Evolutionary conservation across 2,113 vertebrate genomes (phyloP).

Genomic region (Megalops atlanticus): DNA sequence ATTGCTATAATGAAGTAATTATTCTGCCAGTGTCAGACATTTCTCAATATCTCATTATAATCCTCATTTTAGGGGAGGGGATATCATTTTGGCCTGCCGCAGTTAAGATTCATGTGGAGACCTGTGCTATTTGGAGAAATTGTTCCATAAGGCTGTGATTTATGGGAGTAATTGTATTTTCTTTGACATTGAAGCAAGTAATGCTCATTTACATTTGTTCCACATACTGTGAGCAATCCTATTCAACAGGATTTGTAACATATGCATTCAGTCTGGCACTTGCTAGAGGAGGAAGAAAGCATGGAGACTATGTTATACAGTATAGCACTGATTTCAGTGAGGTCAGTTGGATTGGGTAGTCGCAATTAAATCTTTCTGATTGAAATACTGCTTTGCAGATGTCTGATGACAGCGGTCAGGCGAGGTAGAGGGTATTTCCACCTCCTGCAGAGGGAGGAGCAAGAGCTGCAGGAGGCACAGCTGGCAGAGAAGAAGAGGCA

Average conservation of each 20-base stretch:
- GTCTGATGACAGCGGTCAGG: slow-evolving; percentile 63
- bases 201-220: background rate
- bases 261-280: background rate
- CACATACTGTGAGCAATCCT: background rate
- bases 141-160: background rate
- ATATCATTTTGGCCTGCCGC: slow-evolving; percentile 32
- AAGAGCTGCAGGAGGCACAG: slow-evolving; percentile 45
- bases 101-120: background rate
- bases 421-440: slow-evolving; percentile 63
- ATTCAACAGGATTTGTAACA: background rate
- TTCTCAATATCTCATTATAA: slow-evolving; percentile 46
- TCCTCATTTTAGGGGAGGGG: slow-evolving; percentile 37
- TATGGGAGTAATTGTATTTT: background rate
- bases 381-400: slow-evolving; percentile 49
- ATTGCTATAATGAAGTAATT: slow-evolving; percentile 58
- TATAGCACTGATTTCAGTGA: background rate
- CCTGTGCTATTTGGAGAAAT: slow-evolving; percentile 30
- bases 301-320: background rate
- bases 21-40: slow-evolving; percentile 51
- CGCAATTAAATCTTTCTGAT: too few relatives aligned
- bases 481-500: slow-evolving; percentile 37
- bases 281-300: background rate
- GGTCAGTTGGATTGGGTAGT: background rate
- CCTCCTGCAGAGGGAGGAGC: slow-evolving; percentile 61
- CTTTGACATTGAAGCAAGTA: background rate